Percentiles rank a stretch among this genome's conserved stretches.
These are phyloP conservation scores for Trochalopteron elliotii DNA, from an alignment of 2,113 vertebrate species.

Conservation along the genomic window DNA sequence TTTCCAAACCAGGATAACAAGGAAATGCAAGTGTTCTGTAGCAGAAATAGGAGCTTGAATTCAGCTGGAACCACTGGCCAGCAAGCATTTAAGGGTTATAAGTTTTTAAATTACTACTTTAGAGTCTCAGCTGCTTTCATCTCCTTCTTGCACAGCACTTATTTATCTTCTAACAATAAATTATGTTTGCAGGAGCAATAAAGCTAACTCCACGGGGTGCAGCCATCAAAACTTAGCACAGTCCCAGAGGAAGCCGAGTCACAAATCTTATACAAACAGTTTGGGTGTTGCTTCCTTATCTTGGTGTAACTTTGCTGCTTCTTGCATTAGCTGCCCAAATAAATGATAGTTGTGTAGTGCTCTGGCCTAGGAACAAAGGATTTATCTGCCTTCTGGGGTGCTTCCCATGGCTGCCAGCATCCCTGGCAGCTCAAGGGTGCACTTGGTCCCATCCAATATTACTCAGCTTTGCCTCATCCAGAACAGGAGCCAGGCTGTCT, in stretches of 20 bases:
- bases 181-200: slow-evolving; percentile 3
- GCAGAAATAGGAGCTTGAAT: background rate
- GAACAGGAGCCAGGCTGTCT: background rate
- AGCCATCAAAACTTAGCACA: background rate
- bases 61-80: background rate
- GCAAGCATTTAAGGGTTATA: background rate
- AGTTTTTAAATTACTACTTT: background rate
- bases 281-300: background rate
- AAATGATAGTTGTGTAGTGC: background rate
- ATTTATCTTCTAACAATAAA: background rate
- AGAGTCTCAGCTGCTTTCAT: background rate
- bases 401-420: background rate
- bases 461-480: background rate
- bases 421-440: background rate
- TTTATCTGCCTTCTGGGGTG: background rate
- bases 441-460: background rate
- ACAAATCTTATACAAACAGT: background rate
- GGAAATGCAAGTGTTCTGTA: background rate
- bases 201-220: slow-evolving; percentile 12
- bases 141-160: background rate
- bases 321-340: background rate
- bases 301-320: background rate
- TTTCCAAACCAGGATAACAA: background rate
- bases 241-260: background rate
- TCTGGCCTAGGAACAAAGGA: background rate